phyloP scores from a whole-genome alignment of 2,888 invertebrate species.

The Sialis lutaria region DNA sequence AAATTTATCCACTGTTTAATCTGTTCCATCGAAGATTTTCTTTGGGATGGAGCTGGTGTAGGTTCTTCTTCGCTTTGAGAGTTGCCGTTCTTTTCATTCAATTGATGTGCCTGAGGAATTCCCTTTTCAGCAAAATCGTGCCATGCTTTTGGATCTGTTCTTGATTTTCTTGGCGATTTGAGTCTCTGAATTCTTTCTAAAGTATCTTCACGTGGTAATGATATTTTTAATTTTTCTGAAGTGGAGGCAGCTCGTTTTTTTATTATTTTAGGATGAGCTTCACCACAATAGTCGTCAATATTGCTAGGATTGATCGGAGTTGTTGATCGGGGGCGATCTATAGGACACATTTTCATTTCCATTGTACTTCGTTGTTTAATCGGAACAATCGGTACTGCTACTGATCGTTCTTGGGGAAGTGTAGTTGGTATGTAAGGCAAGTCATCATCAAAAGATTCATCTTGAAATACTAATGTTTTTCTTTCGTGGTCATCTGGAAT shows the following conservation, averaged over 20 bases:
- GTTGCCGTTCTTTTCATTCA: not conserved
- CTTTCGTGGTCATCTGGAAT: slow-evolving; percentile 51
- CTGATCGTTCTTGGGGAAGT: slow-evolving; percentile 66
- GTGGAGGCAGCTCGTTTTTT: slow-evolving; percentile 15
- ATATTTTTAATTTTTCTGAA: slow-evolving; percentile 50
- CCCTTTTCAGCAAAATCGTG: slow-evolving; percentile 47
- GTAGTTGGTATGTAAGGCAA: slow-evolving; percentile 84
- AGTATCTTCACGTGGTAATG: slow-evolving; percentile 42
- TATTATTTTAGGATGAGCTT: slow-evolving; percentile 12
- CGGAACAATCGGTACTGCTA: slow-evolving; percentile 65
- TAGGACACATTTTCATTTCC: slow-evolving; percentile 48
- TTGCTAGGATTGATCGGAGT: slow-evolving; percentile 55
- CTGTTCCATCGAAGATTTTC: slow-evolving; percentile 20
- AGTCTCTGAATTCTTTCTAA: slow-evolving; percentile 20
- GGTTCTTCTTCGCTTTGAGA: slow-evolving; percentile 14
- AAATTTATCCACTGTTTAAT: slow-evolving; percentile 66
- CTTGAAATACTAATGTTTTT: slow-evolving; percentile 55
- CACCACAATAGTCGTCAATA: slow-evolving; percentile 49
- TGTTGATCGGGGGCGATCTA: slow-evolving; percentile 56
- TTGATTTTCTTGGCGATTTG: slow-evolving; percentile 32
- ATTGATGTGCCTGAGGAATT: not conserved
- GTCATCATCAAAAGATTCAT: slow-evolving; percentile 71
- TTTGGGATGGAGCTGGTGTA: slow-evolving; percentile 29
- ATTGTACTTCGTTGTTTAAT: slow-evolving; percentile 47
- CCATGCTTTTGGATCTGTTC: slow-evolving; percentile 32